These are phyloP conservation scores for Phyllotreta striolata DNA, from an alignment of 2,888 invertebrate genomes.

Conservation along the genomic window DNA sequence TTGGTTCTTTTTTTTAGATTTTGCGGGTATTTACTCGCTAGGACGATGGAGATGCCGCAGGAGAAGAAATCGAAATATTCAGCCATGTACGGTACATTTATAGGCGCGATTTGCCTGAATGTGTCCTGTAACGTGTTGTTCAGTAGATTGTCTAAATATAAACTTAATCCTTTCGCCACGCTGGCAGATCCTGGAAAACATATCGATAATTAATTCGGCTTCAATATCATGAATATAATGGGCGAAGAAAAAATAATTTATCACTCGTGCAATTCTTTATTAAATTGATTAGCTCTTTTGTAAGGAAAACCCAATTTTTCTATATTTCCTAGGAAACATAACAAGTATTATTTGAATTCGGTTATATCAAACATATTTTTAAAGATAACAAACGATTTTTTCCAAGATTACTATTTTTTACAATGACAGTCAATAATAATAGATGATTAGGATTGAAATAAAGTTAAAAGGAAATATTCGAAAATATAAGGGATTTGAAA, in stretches of 20 bases:
- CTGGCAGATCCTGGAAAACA: slow-evolving; percentile 77
- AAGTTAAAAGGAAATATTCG: no score
- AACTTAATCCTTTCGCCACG: slow-evolving; percentile 80
- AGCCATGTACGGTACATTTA: slow-evolving; percentile 71
- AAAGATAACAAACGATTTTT: not conserved
- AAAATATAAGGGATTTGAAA: no score
- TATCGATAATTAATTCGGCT: no score
- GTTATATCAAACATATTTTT: not conserved
- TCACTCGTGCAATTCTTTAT: no score
- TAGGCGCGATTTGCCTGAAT: slow-evolving; percentile 70
- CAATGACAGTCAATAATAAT: not conserved
- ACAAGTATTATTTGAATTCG: no score
- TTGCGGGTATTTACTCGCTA: slow-evolving; percentile 66
- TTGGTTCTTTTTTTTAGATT: no score
- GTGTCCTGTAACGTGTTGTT: slow-evolving; percentile 71
- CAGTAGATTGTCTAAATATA: slow-evolving; percentile 76
- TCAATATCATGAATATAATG: slow-evolving; percentile 5
- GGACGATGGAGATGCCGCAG: slow-evolving; percentile 73
- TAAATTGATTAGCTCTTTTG: no score
- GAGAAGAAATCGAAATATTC: slow-evolving; percentile 81
- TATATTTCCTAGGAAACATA: no score
- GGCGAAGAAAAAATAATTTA: no score
- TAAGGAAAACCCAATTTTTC: no score
- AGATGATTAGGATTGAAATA: not conserved
- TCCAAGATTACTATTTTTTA: not conserved